These are phyloP conservation scores for Drosophila melanica DNA, from an alignment of 1,140 invertebrate genomes.

Conservation along the genomic window DNA sequence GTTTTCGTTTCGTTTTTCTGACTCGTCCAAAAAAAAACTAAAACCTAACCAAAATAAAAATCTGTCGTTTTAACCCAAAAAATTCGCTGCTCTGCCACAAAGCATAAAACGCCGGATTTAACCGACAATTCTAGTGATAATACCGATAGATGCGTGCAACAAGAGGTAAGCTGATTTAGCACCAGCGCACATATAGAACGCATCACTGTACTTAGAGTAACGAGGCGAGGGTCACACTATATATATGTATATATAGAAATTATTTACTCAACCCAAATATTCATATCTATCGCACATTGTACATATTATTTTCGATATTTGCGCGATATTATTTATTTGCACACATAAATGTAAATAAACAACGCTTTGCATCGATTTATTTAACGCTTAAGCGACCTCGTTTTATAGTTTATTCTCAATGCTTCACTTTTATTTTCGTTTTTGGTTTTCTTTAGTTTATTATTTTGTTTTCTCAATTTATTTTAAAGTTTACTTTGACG, in stretches of 20 bases:
- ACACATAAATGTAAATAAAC: slow-evolving; percentile 45
- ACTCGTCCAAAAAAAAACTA: slow-evolving; percentile 40
- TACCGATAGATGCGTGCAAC: slow-evolving; percentile 45
- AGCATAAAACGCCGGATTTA: slow-evolving; percentile 56
- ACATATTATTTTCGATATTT: slow-evolving; percentile 10
- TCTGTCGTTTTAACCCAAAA: slow-evolving; percentile 61
- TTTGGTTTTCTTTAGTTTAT: slow-evolving; percentile 17
- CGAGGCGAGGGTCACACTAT: slow-evolving; percentile 20
- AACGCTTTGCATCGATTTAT: slow-evolving; percentile 29
- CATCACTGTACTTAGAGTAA: slow-evolving; percentile 9
- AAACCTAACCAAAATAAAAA: slow-evolving; percentile 45
- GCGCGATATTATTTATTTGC: slow-evolving; percentile 20
- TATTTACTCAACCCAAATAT: background rate
- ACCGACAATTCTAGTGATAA: slow-evolving; percentile 55
- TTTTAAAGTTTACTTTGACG: slow-evolving; percentile 45
- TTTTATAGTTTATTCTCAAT: slow-evolving; percentile 46
- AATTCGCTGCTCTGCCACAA: slow-evolving; percentile 30
- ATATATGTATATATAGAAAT: slow-evolving; percentile 6
- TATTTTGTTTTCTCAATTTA: slow-evolving; percentile 45
- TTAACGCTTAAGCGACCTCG: slow-evolving; percentile 54
- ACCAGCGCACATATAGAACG: slow-evolving; percentile 45
- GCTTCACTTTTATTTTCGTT: slow-evolving; percentile 31
- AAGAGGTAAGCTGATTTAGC: slow-evolving; percentile 64
- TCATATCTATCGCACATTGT: slow-evolving; percentile 29
- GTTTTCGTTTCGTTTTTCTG: slow-evolving; percentile 47